These are phyloP conservation scores for Epinephelus moara DNA, from an alignment of 2,113 vertebrate genomes.

Conservation along the genomic window DNA sequence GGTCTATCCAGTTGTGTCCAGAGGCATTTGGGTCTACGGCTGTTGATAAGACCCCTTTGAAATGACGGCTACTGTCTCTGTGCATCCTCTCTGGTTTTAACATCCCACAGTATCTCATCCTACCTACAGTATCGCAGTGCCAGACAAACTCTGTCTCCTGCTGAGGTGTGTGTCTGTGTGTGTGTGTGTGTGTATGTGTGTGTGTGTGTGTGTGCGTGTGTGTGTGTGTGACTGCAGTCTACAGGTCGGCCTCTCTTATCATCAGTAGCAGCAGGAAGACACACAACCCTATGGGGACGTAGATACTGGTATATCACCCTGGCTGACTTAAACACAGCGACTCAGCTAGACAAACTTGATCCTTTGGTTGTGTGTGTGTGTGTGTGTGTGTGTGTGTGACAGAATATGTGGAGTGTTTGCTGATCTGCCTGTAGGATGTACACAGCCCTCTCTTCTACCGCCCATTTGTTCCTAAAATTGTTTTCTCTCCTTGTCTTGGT, in stretches of 20 bases:
- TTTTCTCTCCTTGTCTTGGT: neutral
- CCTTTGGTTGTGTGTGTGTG: constrained; percentile 1
- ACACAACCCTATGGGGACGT: constrained; percentile 19
- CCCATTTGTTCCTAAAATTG: neutral
- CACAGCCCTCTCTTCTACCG: neutral
- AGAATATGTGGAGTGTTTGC: neutral
- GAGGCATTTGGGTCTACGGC: too few species aligned
- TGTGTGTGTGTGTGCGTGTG: constrained; percentile 2
- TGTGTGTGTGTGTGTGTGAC: neutral
- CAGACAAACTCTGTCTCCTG: neutral
- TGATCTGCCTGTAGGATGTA: neutral
- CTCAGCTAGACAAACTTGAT: neutral
- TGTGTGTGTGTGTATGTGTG: neutral
- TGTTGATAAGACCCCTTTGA: too few species aligned
- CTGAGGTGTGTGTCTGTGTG: neutral
- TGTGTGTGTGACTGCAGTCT: constrained; percentile 3
- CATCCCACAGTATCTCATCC: neutral
- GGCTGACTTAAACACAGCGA: constrained; percentile 8
- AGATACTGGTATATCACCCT: constrained; percentile 10
- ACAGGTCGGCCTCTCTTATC: constrained; percentile 19
- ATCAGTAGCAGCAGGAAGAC: constrained; percentile 29
- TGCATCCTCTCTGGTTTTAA: neutral
- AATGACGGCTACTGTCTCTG: neutral
- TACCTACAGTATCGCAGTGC: neutral
- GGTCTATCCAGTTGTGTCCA: too few species aligned